phyloP scores from a whole-genome alignment of 2,888 invertebrate species.

The Macrophya alboannulata region DNA sequence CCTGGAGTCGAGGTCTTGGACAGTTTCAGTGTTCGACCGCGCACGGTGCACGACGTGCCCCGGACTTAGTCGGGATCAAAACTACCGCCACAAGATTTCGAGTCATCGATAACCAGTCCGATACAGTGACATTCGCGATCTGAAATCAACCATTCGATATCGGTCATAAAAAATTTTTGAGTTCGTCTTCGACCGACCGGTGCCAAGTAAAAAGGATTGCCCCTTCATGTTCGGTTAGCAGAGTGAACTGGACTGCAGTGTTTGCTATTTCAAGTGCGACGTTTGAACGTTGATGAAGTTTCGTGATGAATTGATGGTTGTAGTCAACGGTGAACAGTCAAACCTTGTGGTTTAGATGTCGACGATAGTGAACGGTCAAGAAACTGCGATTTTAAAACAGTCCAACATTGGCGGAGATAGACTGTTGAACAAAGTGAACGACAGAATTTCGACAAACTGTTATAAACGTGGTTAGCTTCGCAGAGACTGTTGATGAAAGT shows the following conservation, averaged over 20 bases:
- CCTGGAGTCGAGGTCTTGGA: slow-evolving; percentile 53
- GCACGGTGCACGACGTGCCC: slow-evolving; percentile 32
- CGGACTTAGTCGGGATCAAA: background rate
- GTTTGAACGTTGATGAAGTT: background rate
- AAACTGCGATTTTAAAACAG: background rate
- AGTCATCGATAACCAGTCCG: background rate
- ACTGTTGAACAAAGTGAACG: background rate
- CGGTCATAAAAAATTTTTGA: background rate
- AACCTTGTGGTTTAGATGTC: background rate
- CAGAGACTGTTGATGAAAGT: background rate
- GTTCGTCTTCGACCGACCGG: background rate
- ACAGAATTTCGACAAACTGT: background rate
- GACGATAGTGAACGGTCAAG: background rate
- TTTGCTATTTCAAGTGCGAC: background rate
- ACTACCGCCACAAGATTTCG: background rate
- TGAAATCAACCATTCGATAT: background rate
- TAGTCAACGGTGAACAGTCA: background rate
- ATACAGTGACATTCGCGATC: background rate
- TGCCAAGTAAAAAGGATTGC: background rate
- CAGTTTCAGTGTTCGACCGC: slow-evolving; percentile 49
- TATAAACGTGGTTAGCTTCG: background rate
- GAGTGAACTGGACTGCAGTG: slow-evolving; percentile 7
- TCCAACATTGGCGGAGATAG: background rate
- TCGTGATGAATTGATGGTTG: background rate
- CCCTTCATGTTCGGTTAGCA: background rate